These are phyloP conservation scores for Odocoileus virginianus DNA, from an alignment of 2,113 vertebrate genomes.

Conservation along the genomic window DNA sequence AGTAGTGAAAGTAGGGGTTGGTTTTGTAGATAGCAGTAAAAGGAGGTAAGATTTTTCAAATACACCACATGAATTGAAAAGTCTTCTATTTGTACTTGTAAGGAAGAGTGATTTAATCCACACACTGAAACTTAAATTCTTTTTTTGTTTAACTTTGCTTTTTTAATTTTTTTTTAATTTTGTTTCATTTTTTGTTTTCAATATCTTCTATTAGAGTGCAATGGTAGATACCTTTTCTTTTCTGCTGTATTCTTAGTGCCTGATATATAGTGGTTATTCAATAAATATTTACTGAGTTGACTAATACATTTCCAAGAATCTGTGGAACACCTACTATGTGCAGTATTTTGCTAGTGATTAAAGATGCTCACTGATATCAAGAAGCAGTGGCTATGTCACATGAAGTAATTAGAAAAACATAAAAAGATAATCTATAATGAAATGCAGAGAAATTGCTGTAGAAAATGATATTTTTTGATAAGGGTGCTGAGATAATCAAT, in stretches of 20 bases:
- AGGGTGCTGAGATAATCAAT: background rate
- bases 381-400: background rate
- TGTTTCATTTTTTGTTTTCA: conserved; percentile 22
- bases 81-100: background rate
- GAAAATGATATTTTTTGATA: background rate
- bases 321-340: background rate
- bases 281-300: background rate
- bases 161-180: background rate
- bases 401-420: background rate
- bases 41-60: background rate
- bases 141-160: background rate
- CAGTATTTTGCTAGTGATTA: background rate
- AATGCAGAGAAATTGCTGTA: background rate
- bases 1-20: background rate
- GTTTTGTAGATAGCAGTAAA: background rate
- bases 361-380: background rate
- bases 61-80: background rate
- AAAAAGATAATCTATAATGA: background rate
- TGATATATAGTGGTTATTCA: background rate
- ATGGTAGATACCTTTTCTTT: background rate
- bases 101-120: background rate
- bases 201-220: background rate
- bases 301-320: background rate
- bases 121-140: background rate
- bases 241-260: background rate